Base-by-base conservation (phyloP, 2,888 invertebrate species). In the Parasteatoda lunata region DNA sequence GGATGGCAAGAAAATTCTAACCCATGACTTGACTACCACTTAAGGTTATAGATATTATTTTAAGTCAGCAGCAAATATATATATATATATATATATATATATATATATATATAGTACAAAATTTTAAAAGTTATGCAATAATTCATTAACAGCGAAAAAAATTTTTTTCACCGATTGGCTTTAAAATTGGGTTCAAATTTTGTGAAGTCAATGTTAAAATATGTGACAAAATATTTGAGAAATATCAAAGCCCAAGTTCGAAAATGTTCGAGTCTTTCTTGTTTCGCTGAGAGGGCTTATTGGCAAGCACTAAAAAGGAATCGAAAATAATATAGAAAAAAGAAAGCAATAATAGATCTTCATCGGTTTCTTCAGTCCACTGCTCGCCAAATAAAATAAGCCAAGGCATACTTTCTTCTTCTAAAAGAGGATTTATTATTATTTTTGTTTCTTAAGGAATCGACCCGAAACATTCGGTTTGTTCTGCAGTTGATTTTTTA, bases 311-410 rank as follows among this genome's bases (percentile, higher is more conserved):
- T 13, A 77, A 77, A 77, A 8, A 47, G 47, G 6, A 54, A n/a
- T n/a, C 65, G 65, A 77, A 47, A 75, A 82, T 51, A 68, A 76
- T 59, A 75, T 69, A 76, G 30, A n/a, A 64, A 69, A 45, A 70
- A 65, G 69, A 71, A 77, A 83, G 77, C 71, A 77, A 72, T 83
- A 83, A 83, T 83, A 64, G 83, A 71, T 83, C 83, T 83, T 83
- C 83, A 83, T 83, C 83, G 83, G 83, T 83, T 83, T 83, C 77
- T 64, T 77, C 83, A 70, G 77, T 64, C 83, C 83, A 48, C 83
- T 76, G 83, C 77, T 83, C 77, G 71, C 77, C 83, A 83, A 83
- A 83, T 83, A 83, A 83, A 83, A 83, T 83, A 83, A 83, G 83
- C 83, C 83, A 64, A 77, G 77, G 83, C 71, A 77, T 77, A 77